A percentile compares a stretch with the other conserved stretches of the same genome.
Evolutionary conservation across 2,797 vertebrate species (phyloP).

Genomic region (Danio aesculapii): DNA sequence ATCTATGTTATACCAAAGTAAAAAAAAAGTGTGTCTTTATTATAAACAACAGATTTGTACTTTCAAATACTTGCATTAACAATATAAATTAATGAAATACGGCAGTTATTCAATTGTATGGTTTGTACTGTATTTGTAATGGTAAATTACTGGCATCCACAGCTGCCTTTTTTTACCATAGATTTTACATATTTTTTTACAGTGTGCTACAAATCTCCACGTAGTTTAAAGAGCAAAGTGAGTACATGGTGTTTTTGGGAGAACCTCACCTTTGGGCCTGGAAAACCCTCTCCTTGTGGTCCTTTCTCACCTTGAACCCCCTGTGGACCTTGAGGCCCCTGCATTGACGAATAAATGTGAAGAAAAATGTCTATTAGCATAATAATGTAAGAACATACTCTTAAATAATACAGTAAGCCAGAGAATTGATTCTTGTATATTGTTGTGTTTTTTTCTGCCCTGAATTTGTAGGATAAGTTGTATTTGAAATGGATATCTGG

Average conservation of each 20-base stretch:
- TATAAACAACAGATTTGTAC: too few species aligned
- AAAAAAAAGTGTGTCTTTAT: too few species aligned
- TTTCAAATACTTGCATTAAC: too few species aligned
- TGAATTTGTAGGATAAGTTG: not conserved
- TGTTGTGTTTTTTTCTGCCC: not conserved
- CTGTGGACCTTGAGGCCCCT: slow-evolving; percentile 93
- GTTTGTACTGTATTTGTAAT: too few species aligned
- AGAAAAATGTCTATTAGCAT: not conserved
- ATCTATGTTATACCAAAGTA: too few species aligned
- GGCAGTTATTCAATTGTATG: too few species aligned
- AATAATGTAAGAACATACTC: not conserved
- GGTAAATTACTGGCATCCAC: too few species aligned
- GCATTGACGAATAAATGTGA: slow-evolving; percentile 57
- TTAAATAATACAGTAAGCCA: not conserved
- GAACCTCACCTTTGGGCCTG: slow-evolving; percentile 87
- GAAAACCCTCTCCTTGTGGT: slow-evolving; percentile 86
- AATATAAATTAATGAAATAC: too few species aligned
- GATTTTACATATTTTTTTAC: too few species aligned
- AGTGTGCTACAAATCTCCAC: not conserved
- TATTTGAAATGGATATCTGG: not conserved
- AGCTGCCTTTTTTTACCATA: too few species aligned
- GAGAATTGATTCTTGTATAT: not conserved
- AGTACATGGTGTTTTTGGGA: not conserved
- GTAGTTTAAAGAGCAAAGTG: slow-evolving; percentile 15
- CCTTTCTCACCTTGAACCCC: slow-evolving; percentile 89